Percentiles rank a stretch among this genome's conserved stretches.
These are phyloP conservation scores for Lindbergichthys nudifrons DNA, from an alignment of 2,797 vertebrate species.

Conservation along the genomic window DNA sequence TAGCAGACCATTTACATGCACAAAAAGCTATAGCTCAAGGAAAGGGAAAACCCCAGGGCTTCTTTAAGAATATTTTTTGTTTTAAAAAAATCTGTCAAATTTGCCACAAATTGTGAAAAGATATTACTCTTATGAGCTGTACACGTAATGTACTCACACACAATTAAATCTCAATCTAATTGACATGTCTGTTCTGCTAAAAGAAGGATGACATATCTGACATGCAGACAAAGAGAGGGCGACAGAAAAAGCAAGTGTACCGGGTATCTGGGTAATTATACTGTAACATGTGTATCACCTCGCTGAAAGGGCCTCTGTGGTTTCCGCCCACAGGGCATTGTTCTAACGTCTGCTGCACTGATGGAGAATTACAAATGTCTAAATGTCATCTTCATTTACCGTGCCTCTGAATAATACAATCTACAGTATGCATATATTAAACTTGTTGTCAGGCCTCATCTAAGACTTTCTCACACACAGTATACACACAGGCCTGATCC, in stretches of 20 bases:
- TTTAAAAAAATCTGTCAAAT: no score
- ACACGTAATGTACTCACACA: slow-evolving; percentile 10
- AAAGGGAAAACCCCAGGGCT: no score
- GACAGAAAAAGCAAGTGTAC: slow-evolving; percentile 9
- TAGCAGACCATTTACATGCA: no score
- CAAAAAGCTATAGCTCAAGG: no score
- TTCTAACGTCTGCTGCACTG: slow-evolving; percentile 52
- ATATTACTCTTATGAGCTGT: neutral
- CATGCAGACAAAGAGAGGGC: slow-evolving; percentile 10
- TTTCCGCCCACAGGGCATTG: slow-evolving; percentile 58
- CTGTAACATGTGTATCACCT: slow-evolving; percentile 68
- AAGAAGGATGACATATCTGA: slow-evolving; percentile 53
- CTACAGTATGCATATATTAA: slow-evolving; percentile 62
- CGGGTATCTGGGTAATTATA: slow-evolving; percentile 51
- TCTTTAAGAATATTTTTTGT: no score
- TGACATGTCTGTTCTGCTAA: slow-evolving; percentile 67
- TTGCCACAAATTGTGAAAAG: neutral
- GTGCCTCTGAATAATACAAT: slow-evolving; percentile 57
- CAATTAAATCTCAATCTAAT: slow-evolving; percentile 34
- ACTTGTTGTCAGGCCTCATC: slow-evolving; percentile 32
- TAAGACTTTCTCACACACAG: slow-evolving; percentile 15
- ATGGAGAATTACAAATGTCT: slow-evolving; percentile 63
- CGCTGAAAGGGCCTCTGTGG: slow-evolving; percentile 61
- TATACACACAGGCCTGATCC: slow-evolving; percentile 12
- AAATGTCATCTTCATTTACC: slow-evolving; percentile 69